A percentile compares a stretch with the other conserved stretches of the same genome.
Conservation (phyloP, 2,113 vertebrate genomes). For the Paratilapia polleni region DNA sequence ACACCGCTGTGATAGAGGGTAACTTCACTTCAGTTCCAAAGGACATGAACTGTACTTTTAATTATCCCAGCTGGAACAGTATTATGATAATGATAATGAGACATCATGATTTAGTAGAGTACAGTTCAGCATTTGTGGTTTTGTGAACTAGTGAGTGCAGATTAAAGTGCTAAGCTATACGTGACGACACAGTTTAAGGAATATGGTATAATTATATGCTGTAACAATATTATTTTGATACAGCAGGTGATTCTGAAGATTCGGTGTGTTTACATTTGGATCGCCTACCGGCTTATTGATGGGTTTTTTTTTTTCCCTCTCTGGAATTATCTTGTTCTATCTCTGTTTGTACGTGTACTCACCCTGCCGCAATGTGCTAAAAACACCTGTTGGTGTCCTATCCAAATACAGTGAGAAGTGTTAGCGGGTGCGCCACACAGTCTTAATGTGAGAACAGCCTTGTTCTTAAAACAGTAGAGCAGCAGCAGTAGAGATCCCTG, state of each 20-base stretch:
- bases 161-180: not conserved
- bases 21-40: slow-evolving; percentile 4
- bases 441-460: slow-evolving; percentile 10
- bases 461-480: not conserved
- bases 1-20: slow-evolving; percentile 39
- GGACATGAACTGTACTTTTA: slow-evolving; percentile 36
- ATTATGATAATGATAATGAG: slow-evolving; percentile 8
- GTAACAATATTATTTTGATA: not conserved
- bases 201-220: not conserved
- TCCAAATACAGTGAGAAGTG: slow-evolving; percentile 7
- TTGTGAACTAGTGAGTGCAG: not conserved
- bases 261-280: not conserved
- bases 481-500: slow-evolving; percentile 45
- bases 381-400: slow-evolving; percentile 9
- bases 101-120: not conserved
- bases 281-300: not conserved
- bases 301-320: not conserved
- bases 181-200: not conserved
- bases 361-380: not conserved
- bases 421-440: not conserved
- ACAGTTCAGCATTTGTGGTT: not conserved
- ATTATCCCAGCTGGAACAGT: slow-evolving; percentile 29
- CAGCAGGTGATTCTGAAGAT: not conserved
- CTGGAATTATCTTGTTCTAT: not conserved
- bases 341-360: not conserved